Evolutionary conservation across 2,888 invertebrate genomes (phyloP).

Genomic region (Ecdyonurus torrentis): DNA sequence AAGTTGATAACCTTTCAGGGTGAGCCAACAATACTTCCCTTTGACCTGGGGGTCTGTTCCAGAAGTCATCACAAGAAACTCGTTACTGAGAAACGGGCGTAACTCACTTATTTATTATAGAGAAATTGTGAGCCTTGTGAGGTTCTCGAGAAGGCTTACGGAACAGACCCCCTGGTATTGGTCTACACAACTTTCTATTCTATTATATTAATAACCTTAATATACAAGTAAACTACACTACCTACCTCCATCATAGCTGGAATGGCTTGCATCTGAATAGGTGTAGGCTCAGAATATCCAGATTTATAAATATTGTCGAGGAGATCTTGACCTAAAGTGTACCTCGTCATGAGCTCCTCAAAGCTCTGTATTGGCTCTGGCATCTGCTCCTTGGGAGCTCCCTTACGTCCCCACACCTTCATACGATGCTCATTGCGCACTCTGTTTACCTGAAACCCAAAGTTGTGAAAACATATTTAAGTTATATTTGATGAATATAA

Average conservation of each 20-base stretch:
- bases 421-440: constrained; percentile 62
- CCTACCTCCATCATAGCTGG: constrained; percentile 70
- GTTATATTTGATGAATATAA: constrained; percentile 1
- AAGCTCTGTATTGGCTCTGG: constrained; percentile 60
- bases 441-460: constrained; percentile 44
- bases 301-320: constrained; percentile 49
- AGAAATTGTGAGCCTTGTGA: not conserved
- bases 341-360: constrained; percentile 37
- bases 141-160: not conserved
- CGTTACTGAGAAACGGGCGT: no score
- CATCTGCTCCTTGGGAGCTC: constrained; percentile 27
- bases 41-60: no score
- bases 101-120: no score
- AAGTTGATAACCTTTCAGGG: no score
- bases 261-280: constrained; percentile 85
- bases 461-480: constrained; percentile 10
- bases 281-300: constrained; percentile 62
- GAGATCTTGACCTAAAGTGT: constrained; percentile 39
- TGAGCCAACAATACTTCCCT: no score
- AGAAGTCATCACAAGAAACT: no score
- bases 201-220: not conserved
- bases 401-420: constrained; percentile 54
- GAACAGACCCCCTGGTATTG: no score
- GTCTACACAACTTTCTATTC: not conserved
- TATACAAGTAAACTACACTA: constrained; percentile 14